These are phyloP conservation scores for Balaenoptera acutorostrata DNA, from an alignment of 2,113 vertebrate genomes.

Conservation along the genomic window DNA sequence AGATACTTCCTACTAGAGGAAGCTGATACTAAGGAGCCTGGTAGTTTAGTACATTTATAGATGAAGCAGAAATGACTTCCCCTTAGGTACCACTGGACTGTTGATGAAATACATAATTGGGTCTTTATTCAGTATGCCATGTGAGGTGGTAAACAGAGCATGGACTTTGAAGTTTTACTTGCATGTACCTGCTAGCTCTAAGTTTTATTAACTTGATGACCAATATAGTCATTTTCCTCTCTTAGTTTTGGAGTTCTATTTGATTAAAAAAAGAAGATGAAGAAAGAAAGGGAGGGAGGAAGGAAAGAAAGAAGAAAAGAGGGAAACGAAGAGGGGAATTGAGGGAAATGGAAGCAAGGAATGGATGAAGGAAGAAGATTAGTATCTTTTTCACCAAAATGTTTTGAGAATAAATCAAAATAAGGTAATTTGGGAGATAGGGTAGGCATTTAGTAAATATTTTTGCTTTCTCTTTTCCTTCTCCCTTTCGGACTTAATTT, in stretches of 20 bases:
- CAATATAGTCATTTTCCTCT: neutral
- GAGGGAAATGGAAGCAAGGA: neutral
- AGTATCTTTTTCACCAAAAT: neutral
- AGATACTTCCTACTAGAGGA: neutral
- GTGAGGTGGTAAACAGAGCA: neutral
- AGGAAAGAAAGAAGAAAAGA: neutral
- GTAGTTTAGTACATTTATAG: neutral
- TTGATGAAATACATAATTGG: neutral
- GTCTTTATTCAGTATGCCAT: neutral
- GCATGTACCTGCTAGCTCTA: neutral
- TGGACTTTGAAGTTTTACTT: neutral
- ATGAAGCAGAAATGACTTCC: neutral
- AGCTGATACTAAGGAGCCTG: neutral
- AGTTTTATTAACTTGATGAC: neutral
- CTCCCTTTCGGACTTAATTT: neutral
- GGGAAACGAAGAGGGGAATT: neutral
- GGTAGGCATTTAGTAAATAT: neutral
- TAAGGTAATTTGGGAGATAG: neutral
- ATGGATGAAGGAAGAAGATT: neutral
- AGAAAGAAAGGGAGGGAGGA: neutral
- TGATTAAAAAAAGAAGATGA: neutral
- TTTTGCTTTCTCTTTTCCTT: neutral
- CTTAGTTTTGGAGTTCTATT: neutral
- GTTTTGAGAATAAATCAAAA: neutral
- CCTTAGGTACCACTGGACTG: neutral